Conservation (phyloP, 2,113 vertebrate species). For the Albula glossodonta region DNA sequence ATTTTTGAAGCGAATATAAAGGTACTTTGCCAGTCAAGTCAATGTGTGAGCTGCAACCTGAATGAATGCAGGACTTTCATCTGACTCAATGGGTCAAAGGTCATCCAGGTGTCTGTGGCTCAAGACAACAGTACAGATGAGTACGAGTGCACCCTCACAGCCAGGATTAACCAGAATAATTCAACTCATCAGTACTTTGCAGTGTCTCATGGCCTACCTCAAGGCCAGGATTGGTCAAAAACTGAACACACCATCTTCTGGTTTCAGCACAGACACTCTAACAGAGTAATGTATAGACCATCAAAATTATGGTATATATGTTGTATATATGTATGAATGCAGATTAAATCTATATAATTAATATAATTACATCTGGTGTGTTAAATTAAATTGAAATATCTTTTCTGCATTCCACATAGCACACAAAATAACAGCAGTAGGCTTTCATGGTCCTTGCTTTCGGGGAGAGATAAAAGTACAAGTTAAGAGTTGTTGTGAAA, state of each 20-base stretch:
- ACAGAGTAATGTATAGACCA: too few species aligned
- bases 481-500: background rate
- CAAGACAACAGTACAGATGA: background rate
- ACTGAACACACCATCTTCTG: too few species aligned
- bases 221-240: too few species aligned
- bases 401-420: too few species aligned
- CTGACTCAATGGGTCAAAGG: background rate
- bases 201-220: background rate
- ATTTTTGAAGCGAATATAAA: background rate
- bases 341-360: too few species aligned
- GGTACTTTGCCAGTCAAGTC: background rate
- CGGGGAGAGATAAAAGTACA: background rate
- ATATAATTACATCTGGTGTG: too few species aligned
- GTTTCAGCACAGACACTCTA: too few species aligned
- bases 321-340: too few species aligned
- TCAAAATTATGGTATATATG: too few species aligned
- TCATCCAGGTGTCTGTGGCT: background rate
- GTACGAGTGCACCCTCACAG: background rate
- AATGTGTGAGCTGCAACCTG: too few species aligned
- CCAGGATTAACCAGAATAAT: background rate
- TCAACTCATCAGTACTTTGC: background rate
- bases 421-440: too few species aligned
- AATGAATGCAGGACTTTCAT: background rate
- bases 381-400: too few species aligned
- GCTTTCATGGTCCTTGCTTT: background rate